phyloP scores from a whole-genome alignment of 2,888 invertebrate genomes.

The Linnaemya vulpina region DNA sequence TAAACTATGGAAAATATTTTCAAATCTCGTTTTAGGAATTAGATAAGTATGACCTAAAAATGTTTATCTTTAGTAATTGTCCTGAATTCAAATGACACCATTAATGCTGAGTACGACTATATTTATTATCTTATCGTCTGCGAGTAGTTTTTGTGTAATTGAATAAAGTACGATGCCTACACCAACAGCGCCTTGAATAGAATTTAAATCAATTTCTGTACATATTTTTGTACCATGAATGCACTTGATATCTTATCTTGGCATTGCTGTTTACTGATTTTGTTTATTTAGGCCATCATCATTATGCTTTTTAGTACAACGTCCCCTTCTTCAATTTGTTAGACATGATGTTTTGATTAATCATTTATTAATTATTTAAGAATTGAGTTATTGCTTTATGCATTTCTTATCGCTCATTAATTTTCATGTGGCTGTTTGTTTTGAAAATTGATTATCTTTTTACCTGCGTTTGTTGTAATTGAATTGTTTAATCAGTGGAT shows the following conservation, averaged over 20 bases:
- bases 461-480: conserved; percentile 22
- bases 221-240: conserved; percentile 65
- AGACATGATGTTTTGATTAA: conserved; percentile 13
- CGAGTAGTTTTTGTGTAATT: conserved; percentile 18
- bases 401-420: conserved; percentile 22
- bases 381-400: not conserved
- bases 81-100: conserved; percentile 4
- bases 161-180: not conserved
- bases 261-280: not conserved
- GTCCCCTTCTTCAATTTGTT: conserved; percentile 4
- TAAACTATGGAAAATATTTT: conserved; percentile 16
- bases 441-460: conserved; percentile 12
- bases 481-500: not conserved
- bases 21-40: not conserved
- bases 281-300: conserved; percentile 42
- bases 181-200: not conserved
- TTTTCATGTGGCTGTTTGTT: not conserved
- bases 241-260: conserved; percentile 59
- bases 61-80: not conserved
- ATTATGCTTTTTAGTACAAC: not conserved
- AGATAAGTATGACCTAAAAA: conserved; percentile 47
- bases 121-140: conserved; percentile 49
- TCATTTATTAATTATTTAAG: conserved; percentile 12
- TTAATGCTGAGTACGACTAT: not conserved
- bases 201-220: not conserved